Conservation (phyloP, 2,888 invertebrate species). For the Silvanus unidentatus region DNA sequence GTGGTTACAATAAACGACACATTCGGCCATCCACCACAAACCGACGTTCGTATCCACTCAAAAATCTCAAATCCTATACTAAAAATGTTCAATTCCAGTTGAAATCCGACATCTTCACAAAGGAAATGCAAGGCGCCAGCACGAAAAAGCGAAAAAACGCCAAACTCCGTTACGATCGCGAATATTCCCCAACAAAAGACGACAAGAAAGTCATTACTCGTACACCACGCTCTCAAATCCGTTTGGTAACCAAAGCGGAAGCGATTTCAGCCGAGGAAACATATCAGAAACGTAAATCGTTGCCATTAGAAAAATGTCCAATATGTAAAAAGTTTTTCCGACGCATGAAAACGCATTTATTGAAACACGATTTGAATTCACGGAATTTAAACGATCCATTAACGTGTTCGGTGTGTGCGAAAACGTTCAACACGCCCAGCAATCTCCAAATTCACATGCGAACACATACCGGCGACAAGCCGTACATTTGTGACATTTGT, state of each 20-base stretch:
- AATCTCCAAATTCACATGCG: conserved; percentile 43
- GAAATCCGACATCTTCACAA: too few relatives aligned
- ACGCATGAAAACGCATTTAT: conserved; percentile 47
- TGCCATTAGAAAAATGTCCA: conserved; percentile 43
- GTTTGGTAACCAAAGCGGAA: conserved; percentile 36
- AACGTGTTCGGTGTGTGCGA: conserved; percentile 34
- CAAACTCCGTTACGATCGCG: conserved; percentile 26
- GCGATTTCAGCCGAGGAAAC: conserved; percentile 32
- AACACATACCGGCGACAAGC: conserved; percentile 42
- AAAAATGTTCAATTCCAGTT: too few relatives aligned
- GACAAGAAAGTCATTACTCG: conserved; percentile 15
- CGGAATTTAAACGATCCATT: conserved; percentile 31
- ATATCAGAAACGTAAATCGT: conserved; percentile 38
- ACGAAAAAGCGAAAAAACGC: conserved; percentile 21
- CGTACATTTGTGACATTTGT: conserved; percentile 41
- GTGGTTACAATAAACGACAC: conserved; percentile 37
- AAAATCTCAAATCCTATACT: too few relatives aligned
- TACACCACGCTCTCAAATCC: conserved; percentile 28
- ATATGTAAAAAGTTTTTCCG: conserved; percentile 44
- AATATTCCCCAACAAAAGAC: conserved; percentile 24
- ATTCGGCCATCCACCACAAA: neutral
- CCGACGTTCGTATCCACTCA: too few relatives aligned
- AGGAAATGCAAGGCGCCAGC: too few relatives aligned
- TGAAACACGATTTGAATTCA: conserved; percentile 39
- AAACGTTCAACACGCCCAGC: conserved; percentile 38